Evolutionary conservation across 2,888 invertebrate species (phyloP).

Genomic region (Apamea epomidion): DNA sequence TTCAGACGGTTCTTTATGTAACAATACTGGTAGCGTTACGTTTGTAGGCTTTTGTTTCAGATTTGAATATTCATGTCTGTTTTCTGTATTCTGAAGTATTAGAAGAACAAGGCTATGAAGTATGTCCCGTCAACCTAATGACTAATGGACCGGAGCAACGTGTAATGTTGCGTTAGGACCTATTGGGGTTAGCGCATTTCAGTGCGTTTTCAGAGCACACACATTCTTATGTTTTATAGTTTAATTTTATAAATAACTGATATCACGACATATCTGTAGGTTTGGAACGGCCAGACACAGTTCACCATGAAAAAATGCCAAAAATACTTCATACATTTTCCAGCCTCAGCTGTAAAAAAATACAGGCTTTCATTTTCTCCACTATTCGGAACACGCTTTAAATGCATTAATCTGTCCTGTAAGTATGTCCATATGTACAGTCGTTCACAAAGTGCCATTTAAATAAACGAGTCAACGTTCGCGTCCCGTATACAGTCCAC

Average conservation of each 20-base stretch:
- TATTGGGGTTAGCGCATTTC: constrained; percentile 39
- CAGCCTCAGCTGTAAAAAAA: neutral
- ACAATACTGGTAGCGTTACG: constrained; percentile 7
- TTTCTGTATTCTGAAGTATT: neutral
- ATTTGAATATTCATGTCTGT: constrained; percentile 31
- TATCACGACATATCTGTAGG: neutral
- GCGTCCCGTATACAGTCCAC: constrained; percentile 57
- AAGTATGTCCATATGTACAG: constrained; percentile 20
- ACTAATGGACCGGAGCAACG: constrained; percentile 35
- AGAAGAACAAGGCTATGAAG: constrained; percentile 10
- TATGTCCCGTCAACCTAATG: constrained; percentile 34
- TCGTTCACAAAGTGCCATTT: constrained; percentile 48
- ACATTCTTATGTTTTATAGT: constrained; percentile 9
- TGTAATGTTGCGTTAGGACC: constrained; percentile 14
- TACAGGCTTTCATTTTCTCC: neutral
- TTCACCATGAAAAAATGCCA: neutral
- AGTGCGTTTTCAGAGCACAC: constrained; percentile 50
- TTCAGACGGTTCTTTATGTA: constrained; percentile 13
- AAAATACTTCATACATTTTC: neutral
- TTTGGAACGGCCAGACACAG: neutral
- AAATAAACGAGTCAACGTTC: constrained; percentile 56
- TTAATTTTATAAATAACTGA: neutral
- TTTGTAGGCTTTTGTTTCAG: constrained; percentile 21
- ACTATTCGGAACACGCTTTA: constrained; percentile 11
- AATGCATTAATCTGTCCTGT: constrained; percentile 22